A percentile compares a stretch with the other conserved stretches of the same genome.
Evolutionary conservation across 1,140 invertebrate species (phyloP).

Genomic region (Rhagoletis pomonella): DNA sequence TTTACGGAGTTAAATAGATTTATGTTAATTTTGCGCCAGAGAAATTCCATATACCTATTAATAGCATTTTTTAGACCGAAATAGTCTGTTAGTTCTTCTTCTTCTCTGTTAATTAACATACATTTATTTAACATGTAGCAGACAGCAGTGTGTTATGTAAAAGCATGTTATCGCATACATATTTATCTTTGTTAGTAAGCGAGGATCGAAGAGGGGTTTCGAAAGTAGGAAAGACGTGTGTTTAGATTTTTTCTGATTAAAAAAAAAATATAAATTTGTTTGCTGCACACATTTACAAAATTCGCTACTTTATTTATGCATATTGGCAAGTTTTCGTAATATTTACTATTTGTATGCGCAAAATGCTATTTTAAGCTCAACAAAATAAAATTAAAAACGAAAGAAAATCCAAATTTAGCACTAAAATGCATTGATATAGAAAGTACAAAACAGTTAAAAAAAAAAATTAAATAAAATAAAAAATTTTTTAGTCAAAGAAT

Average conservation of each 20-base stretch:
- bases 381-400: background rate
- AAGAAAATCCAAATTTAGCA: background rate
- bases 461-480: slow-evolving; percentile 16
- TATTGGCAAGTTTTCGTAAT: background rate
- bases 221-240: background rate
- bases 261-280: slow-evolving; percentile 46
- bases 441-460: slow-evolving; percentile 22
- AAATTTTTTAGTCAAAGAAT: background rate
- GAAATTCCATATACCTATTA: background rate
- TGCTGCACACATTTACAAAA: slow-evolving; percentile 57
- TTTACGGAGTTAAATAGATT: too few species aligned
- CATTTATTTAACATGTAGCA: background rate
- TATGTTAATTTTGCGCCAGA: too few species aligned
- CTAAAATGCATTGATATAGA: background rate
- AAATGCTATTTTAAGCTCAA: too few species aligned
- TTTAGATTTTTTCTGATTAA: slow-evolving; percentile 40
- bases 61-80: background rate
- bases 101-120: background rate
- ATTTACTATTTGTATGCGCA: too few species aligned
- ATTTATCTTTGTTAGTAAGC: slow-evolving; percentile 1
- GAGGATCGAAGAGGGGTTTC: background rate
- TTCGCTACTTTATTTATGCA: background rate
- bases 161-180: background rate
- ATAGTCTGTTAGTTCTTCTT: background rate
- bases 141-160: background rate